Percentiles rank a stretch among this genome's conserved stretches.
Evolutionary conservation across 2,113 vertebrate species (phyloP).

Genomic region (Triplophysa tibetana): DNA sequence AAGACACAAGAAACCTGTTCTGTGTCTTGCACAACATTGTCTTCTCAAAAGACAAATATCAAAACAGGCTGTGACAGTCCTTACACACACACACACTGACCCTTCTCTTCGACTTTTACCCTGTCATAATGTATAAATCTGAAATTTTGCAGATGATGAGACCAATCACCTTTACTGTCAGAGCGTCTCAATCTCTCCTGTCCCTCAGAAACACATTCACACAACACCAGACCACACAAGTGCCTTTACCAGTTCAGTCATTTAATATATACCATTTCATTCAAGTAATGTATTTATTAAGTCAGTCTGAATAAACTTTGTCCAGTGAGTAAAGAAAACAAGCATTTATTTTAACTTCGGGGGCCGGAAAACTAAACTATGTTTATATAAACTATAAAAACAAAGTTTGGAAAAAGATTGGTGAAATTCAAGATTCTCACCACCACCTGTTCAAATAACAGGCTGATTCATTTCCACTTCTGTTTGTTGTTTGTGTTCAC

Average conservation of each 20-base stretch:
- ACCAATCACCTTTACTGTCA: slow-evolving; percentile 31
- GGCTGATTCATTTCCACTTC: no score
- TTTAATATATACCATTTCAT: no score
- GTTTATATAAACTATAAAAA: no score
- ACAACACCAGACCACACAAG: not conserved
- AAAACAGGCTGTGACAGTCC: not conserved
- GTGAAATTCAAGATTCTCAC: no score
- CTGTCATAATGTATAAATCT: slow-evolving; percentile 27
- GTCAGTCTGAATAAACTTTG: no score
- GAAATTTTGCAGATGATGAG: slow-evolving; percentile 29
- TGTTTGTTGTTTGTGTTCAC: not conserved
- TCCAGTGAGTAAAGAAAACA: no score
- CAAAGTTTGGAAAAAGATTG: no score
- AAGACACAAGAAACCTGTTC: not conserved
- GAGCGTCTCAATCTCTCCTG: not conserved
- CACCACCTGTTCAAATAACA: no score
- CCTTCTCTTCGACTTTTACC: slow-evolving; percentile 15
- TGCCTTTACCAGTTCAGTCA: no score
- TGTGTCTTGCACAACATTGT: not conserved
- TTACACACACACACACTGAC: slow-evolving; percentile 30
- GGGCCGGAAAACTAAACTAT: no score
- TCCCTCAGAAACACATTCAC: not conserved
- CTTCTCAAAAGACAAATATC: slow-evolving; percentile 5
- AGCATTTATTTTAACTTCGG: no score
- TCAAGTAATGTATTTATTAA: no score